Conservation (phyloP, 2,888 invertebrate species). For the Tetranychus truncatus region DNA sequence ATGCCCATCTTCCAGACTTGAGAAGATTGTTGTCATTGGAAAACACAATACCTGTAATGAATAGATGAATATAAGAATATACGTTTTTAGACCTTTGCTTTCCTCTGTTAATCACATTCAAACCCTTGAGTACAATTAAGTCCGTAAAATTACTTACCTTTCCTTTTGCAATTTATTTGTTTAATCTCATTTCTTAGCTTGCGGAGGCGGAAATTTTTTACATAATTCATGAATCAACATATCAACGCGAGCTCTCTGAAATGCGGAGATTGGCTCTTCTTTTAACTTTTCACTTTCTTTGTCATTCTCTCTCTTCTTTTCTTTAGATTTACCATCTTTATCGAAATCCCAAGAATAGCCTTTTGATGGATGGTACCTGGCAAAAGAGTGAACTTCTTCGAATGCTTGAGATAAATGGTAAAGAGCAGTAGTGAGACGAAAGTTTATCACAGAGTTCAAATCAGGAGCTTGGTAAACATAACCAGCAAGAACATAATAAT, state of each 20-base stretch:
- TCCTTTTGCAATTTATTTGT: too few species aligned
- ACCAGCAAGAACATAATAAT: conserved; percentile 95
- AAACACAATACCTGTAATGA: too few species aligned
- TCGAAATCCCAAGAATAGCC: conserved; percentile 87
- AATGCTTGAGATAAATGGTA: conserved; percentile 79
- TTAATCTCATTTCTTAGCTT: conserved; percentile 2
- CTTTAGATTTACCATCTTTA: conserved; percentile 38
- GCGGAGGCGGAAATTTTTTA: conserved; percentile 45
- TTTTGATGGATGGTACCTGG: conserved; percentile 83
- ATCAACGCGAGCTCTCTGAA: conserved; percentile 82
- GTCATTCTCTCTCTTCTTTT: conserved; percentile 46
- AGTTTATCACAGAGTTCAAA: conserved; percentile 78
- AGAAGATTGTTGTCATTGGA: too few species aligned
- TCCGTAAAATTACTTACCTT: too few species aligned
- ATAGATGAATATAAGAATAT: too few species aligned
- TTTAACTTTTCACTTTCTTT: conserved; percentile 42
- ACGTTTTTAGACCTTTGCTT: too few species aligned
- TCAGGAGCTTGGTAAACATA: conserved; percentile 95
- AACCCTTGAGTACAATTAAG: too few species aligned
- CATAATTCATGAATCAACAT: conserved; percentile 69
- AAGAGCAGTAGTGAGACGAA: conserved; percentile 71
- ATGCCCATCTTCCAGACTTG: too few species aligned
- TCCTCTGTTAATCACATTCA: too few species aligned
- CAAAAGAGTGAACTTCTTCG: conserved; percentile 62
- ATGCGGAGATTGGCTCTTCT: conserved; percentile 75